Base-by-base conservation (phyloP, 2,113 vertebrate species). In the Pavo muticus region DNA sequence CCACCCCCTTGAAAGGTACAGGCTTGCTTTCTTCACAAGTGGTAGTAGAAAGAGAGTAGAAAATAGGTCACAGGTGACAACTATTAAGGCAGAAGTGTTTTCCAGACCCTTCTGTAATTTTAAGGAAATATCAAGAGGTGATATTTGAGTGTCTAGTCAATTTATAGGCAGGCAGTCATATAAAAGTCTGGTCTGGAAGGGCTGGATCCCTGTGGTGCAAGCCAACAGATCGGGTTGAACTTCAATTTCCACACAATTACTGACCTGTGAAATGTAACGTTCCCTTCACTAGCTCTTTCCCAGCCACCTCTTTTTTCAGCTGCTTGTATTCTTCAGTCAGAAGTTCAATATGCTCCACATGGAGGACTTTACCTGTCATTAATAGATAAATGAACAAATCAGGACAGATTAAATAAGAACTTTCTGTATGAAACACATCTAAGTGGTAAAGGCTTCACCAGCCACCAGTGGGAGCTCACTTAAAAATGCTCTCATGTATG, bases 321-420 rank as follows among this genome's bases (percentile, higher is more conserved):
- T 97, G 97, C 75, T 98, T 99, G 95, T 97, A 99, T 39, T 99
- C 98, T 27, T 98, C 98, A 60, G 98, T 98, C 70, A 99, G 91
- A 84, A 99, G 98, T 94, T 99, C 99, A 18, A 99, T 98, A 77
- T 99, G 99, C 83, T 99, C 99, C 89, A 99, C 99, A 5, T 99
- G 99, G 15, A 99, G 98, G 88, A 98, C 65, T 95, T 98, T 96
- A 72, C 95, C 99, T 99, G 95, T 63, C 74, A 69, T 70, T 30
- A 32, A 95, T 84, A 88, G 84, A 88, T 65, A 71, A 6, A 52
- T 5, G 35, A n/a, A 25, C 67, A 76, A 50, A 44, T 39, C 40
- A 82, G 32, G 37, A 52, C 8, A 60, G 42, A 30, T 84, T 64
- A 83, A 77, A 24, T 47, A 60, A 21, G 68, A 70, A 21, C 25